Conservation (phyloP, 2,797 vertebrate species). For the Mareca penelope region DNA sequence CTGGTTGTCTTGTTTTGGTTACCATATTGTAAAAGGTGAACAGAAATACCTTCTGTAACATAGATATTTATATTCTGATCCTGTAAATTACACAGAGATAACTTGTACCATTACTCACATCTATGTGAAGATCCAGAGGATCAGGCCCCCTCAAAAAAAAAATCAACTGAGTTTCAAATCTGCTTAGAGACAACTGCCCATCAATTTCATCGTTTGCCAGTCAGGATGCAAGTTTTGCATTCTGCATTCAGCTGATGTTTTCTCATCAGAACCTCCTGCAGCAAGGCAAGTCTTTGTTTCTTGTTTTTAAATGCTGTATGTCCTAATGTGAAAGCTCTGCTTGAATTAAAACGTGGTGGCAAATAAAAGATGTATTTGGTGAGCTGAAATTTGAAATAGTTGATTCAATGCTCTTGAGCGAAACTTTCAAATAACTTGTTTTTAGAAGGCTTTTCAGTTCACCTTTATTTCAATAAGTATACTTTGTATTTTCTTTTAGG, state of each 20-base stretch:
- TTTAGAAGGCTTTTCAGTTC: constrained; percentile 62
- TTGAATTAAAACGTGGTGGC: not conserved
- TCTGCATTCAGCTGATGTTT: not conserved
- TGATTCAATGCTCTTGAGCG: not conserved
- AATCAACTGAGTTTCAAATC: not conserved
- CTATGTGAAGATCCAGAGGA: not conserved
- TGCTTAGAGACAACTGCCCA: not conserved
- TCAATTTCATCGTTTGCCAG: not conserved
- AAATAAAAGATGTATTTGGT: not conserved
- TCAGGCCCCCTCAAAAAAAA: not conserved
- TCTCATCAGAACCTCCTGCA: not conserved
- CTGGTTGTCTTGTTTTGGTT: constrained; percentile 27
- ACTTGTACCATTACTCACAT: not conserved
- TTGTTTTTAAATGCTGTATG: not conserved
- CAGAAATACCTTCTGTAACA: constrained; percentile 50
- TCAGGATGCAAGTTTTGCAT: not conserved
- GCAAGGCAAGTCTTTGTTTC: not conserved
- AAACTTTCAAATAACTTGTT: not conserved
- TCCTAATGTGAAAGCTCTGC: not conserved
- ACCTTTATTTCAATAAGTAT: constrained; percentile 17
- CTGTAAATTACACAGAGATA: not conserved
- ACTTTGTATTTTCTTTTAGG: constrained; percentile 51
- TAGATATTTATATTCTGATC: not conserved
- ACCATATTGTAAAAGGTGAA: constrained; percentile 65
- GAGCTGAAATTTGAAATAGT: not conserved